A percentile compares a stretch with the other conserved stretches of the same genome.
phyloP scores from a whole-genome alignment of 1,140 invertebrate species.

The Venturia canescens region DNA sequence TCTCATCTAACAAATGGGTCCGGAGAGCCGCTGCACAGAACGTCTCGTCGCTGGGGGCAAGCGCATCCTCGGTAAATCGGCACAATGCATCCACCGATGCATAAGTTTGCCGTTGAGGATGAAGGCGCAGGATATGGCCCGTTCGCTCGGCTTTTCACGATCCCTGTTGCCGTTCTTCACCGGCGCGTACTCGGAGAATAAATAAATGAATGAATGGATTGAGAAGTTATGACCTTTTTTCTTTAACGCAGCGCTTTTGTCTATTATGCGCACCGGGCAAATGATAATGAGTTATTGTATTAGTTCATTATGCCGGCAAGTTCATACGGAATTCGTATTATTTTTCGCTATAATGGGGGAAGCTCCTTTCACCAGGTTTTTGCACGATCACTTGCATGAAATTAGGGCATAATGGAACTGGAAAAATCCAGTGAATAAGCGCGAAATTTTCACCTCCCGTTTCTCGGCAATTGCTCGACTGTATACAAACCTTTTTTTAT shows the following conservation, averaged over 20 bases:
- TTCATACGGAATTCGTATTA: background rate
- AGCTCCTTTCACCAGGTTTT: background rate
- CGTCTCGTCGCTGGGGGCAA: slow-evolving; percentile 38
- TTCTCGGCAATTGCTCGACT: background rate
- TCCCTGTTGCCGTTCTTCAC: slow-evolving; percentile 14
- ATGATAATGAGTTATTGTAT: background rate
- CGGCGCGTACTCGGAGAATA: background rate
- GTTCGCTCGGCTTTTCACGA: slow-evolving; percentile 37
- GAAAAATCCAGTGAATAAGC: background rate
- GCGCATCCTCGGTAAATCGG: slow-evolving; percentile 45
- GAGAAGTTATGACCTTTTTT: background rate
- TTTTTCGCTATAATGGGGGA: background rate
- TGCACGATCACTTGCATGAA: background rate
- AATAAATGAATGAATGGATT: background rate
- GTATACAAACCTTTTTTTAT: slow-evolving; percentile 1
- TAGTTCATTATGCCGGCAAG: background rate
- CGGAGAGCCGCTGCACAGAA: slow-evolving; percentile 28
- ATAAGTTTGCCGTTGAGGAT: slow-evolving; percentile 58
- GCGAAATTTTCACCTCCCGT: background rate
- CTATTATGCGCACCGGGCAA: background rate
- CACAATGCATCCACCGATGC: slow-evolving; percentile 61
- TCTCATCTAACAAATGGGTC: slow-evolving; percentile 64
- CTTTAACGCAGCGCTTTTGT: background rate
- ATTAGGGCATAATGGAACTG: background rate
- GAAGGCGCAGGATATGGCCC: slow-evolving; percentile 51